Conservation (phyloP, 2,113 vertebrate species). For the Muscicapa adusta region DNA sequence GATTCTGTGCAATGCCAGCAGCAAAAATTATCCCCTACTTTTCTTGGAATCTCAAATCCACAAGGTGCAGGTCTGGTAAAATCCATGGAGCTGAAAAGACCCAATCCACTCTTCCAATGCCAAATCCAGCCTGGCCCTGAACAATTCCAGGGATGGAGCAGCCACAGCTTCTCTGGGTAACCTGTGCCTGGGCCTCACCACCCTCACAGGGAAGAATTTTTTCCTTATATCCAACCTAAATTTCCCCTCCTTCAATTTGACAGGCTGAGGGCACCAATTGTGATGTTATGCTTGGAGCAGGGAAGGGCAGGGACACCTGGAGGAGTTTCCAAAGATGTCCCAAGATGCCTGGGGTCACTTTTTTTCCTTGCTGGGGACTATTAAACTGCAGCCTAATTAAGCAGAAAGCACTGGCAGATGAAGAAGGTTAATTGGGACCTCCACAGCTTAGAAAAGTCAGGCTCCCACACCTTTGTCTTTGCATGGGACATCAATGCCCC, state of each 20-base stretch:
- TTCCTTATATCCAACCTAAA: not conserved
- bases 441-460: not conserved
- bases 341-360: not conserved
- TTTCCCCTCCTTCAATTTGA: not conserved
- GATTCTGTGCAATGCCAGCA: not conserved
- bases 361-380: not conserved
- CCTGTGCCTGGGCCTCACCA: not conserved
- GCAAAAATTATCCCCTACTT: not conserved
- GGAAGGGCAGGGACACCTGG: not conserved
- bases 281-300: not conserved
- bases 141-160: not conserved
- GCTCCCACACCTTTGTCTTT: not conserved
- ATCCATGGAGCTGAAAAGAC: not conserved
- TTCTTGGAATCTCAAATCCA: accelerated
- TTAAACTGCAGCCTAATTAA: not conserved
- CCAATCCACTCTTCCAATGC: not conserved
- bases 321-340: not conserved
- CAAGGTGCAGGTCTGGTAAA: not conserved
- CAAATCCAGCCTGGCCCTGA: not conserved
- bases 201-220: not conserved
- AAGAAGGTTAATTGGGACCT: not conserved
- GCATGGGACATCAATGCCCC: not conserved
- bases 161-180: not conserved
- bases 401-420: not conserved
- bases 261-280: not conserved